Conservation (phyloP, 1,140 invertebrate species). For the Hormaphis cornu region DNA sequence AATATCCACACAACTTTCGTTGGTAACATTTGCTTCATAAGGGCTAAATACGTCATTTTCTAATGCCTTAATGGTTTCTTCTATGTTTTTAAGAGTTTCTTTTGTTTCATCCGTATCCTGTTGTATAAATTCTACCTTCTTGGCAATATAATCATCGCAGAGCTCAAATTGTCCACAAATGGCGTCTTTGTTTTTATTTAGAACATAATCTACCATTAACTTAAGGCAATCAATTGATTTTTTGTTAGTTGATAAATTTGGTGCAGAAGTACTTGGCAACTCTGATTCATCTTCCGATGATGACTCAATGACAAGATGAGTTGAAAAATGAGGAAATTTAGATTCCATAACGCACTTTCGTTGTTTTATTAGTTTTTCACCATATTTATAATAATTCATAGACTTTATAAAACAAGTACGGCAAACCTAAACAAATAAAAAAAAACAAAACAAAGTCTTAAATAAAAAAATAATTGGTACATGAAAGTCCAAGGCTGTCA, state of each 20-base stretch:
- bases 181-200: background rate
- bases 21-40: background rate
- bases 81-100: background rate
- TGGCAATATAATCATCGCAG: background rate
- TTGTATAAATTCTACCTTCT: background rate
- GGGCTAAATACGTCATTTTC: background rate
- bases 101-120: background rate
- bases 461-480: background rate
- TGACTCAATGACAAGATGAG: background rate
- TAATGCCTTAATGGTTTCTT: background rate
- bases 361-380: background rate
- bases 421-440: conserved; percentile 12
- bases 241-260: background rate
- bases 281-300: background rate
- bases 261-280: background rate
- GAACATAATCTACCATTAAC: background rate
- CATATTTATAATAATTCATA: background rate
- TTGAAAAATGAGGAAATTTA: background rate
- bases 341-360: background rate
- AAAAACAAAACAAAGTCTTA: background rate
- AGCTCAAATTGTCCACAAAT: background rate
- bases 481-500: background rate
- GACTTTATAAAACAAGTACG: background rate
- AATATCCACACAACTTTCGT: background rate
- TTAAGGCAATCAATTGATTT: background rate